Evolutionary conservation across 2,888 invertebrate species (phyloP), one percentile per base, ranked within the genome.

Genomic region (Lasioglossum oenotherae): DNA sequence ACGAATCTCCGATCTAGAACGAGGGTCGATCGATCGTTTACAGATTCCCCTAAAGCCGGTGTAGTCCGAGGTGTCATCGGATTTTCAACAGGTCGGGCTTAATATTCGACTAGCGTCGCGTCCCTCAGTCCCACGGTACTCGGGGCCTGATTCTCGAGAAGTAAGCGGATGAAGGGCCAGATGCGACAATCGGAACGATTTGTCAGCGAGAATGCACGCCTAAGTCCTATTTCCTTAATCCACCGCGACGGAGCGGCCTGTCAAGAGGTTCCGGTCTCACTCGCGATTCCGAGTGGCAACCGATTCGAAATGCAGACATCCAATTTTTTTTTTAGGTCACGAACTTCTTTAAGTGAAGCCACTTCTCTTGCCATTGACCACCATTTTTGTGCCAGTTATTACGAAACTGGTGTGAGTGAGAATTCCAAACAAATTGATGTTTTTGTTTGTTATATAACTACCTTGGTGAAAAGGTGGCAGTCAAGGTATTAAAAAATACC

Each of bases 151-250:
- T 53, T n/a, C 53, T n/a, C 74, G 82, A 72, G 80, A 86, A 84
- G 87, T 91, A 85, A 85, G 81, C 81, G 82, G 86, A 91, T 88
- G 88, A 86, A 71, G 44, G 64, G 74, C 82, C 84, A 82, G 57
- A 64, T 74, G 77, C 77, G 88, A 75, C 82, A 77, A 86, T 87
- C 78, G 76, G 81, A 77, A 81, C 84, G 86, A 82, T 87, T 90
- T 87, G 88, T 89, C 91, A 81, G 69, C 84, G 85, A 83, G 57
- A 35, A 69, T 49, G 38, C 44, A 60, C 84, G 57, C n/a, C 35
- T 77, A 74, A 87, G 85, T 84, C 87, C 81, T 85, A 83, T 89
- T 89, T 86, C 81, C 87, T 90, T 91, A 90, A 87, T 88, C 87
- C 88, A 81, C 67, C 85, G 84, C 81, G 84, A 84, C 90, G 82